Conservation (phyloP, 92 coral and sea anemone species). For the Epizoanthus fatuus region DNA sequence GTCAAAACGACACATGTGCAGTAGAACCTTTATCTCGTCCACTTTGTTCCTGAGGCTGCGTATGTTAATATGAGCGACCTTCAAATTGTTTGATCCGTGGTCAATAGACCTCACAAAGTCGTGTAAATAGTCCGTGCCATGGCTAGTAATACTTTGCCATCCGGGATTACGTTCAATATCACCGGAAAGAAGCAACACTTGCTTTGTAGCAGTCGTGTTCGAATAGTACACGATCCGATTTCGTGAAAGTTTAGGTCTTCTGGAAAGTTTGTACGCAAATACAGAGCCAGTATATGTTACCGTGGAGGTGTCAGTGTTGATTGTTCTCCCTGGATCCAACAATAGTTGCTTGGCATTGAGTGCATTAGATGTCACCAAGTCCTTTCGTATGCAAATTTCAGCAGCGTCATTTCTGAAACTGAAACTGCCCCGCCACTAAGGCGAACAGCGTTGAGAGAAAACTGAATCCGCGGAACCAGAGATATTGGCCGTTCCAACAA, state of each 20-base stretch:
- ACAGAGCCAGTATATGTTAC: too few relatives aligned
- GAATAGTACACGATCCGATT: slow-evolving; percentile 35
- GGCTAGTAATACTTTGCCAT: slow-evolving; percentile 10
- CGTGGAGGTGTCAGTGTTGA: too few relatives aligned
- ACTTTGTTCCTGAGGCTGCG: slow-evolving; percentile 50
- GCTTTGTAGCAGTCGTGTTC: slow-evolving; percentile 44
- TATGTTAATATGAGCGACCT: slow-evolving; percentile 1
- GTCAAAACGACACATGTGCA: slow-evolving; percentile 32
- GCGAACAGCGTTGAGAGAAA: too few relatives aligned
- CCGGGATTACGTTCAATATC: slow-evolving; percentile 36
- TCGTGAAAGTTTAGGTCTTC: slow-evolving; percentile 24
- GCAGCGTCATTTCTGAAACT: too few relatives aligned
- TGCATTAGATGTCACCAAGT: too few relatives aligned
- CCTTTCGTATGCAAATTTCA: too few relatives aligned
- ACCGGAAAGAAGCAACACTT: slow-evolving; percentile 22
- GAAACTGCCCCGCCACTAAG: too few relatives aligned
- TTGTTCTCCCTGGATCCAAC: too few relatives aligned
- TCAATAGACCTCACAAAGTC: slow-evolving; percentile 38
- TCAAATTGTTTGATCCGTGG: not conserved
- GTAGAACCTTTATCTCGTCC: slow-evolving; percentile 37
- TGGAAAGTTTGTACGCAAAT: too few relatives aligned
- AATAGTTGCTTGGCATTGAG: too few relatives aligned
- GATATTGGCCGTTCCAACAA: too few relatives aligned
- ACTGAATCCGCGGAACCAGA: too few relatives aligned
- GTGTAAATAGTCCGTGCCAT: slow-evolving; percentile 32